phyloP scores from a whole-genome alignment of 1,140 invertebrate species.

The Trachelipus rathkii region DNA sequence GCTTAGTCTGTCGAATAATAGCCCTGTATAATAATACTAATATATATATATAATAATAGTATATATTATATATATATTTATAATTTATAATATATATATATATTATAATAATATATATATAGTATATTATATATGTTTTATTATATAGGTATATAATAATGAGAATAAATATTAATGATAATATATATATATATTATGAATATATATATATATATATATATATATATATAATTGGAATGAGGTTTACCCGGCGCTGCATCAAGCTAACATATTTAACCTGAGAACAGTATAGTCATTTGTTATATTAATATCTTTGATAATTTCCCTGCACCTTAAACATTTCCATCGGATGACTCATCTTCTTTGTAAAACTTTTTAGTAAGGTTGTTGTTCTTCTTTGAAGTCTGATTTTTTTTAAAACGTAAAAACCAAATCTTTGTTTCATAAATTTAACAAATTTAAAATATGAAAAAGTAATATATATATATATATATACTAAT shows the following conservation, averaged over 20 bases:
- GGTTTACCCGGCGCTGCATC: no score
- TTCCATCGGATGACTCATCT: conserved; percentile 79
- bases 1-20: no score
- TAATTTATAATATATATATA: not conserved
- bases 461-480: not conserved
- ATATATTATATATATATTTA: not conserved
- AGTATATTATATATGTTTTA: no score
- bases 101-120: conserved; percentile 47
- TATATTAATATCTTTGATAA: conserved; percentile 32
- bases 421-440: conserved; percentile 87
- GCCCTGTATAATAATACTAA: no score
- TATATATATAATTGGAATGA: no score
- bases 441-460: conserved; percentile 53
- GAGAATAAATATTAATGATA: not conserved
- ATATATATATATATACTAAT: not conserved
- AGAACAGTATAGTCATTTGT: conserved; percentile 33
- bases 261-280: not conserved
- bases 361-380: conserved; percentile 81
- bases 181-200: conserved; percentile 2
- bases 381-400: conserved; percentile 85
- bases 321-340: conserved; percentile 63
- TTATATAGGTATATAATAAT: no score
- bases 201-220: not conserved
- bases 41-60: conserved; percentile 5
- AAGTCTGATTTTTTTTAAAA: conserved; percentile 94